These are phyloP conservation scores for Leptosomus discolor DNA, from an alignment of 2,113 vertebrate genomes.

Conservation along the genomic window DNA sequence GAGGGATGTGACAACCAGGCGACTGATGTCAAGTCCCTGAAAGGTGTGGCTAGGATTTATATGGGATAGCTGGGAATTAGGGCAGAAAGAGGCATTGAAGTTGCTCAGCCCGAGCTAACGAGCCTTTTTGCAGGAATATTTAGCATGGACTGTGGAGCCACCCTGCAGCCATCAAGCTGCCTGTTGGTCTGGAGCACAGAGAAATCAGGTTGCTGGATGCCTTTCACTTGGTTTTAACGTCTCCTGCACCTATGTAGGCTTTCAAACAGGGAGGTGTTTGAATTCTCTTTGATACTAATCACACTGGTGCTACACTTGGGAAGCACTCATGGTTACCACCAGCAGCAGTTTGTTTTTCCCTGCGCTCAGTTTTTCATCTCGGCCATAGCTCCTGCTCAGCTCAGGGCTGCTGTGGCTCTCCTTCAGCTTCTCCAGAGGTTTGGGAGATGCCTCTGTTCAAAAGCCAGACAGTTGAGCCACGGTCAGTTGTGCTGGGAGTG, in stretches of 20 bases:
- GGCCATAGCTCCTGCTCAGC: background rate
- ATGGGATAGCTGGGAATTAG: background rate
- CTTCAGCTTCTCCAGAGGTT: background rate
- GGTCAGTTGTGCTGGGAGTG: background rate
- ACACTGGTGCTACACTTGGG: background rate
- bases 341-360: background rate
- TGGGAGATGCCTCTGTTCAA: background rate
- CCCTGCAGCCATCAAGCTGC: background rate
- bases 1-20: background rate
- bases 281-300: background rate
- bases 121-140: background rate
- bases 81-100: background rate
- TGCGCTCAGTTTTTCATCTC: background rate
- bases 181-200: fast-evolving
- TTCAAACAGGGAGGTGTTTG: background rate
- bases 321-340: background rate
- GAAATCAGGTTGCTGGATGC: background rate
- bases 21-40: background rate
- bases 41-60: background rate
- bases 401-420: background rate
- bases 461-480: background rate
- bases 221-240: background rate
- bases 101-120: background rate
- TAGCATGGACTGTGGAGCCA: background rate
- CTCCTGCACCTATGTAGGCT: fast-evolving